Evolutionary conservation across 2,797 vertebrate genomes (phyloP), one percentile per base, ranked within the genome.

Genomic region (Diplodus puntazzo): DNA sequence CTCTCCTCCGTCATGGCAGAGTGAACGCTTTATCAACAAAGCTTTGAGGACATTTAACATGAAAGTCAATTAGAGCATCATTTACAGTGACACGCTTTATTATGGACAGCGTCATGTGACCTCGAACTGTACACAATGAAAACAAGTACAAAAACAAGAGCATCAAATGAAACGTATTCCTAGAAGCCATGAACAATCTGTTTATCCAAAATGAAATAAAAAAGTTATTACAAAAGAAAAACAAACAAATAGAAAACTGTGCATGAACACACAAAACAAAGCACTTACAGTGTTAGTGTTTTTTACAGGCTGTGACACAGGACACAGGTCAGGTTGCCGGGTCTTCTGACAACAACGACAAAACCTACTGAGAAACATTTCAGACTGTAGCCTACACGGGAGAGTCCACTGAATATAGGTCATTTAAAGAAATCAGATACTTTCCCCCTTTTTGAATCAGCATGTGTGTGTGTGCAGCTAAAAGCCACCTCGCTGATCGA

Each of bases 21-120:
- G 34, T 23, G 21, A 23, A 27, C 7, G 7, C 18, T 42, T 1
- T 4, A 43, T 60, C 58, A 43, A 50, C 16, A 49, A 46, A 65
- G n/a, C 18, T 69, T 20, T 54, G 10, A 52, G 39, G 50, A 45
- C 25, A 27, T 74, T 53, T 50, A 58, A 80, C 23, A 81, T 9
- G 43, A 75, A 48, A 83, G 50, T 14, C 50, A 7, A 7, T 34
- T 34, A 46, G n/a, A 43, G 54, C 30, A 0, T 45, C 12, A 14
- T 62, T 83, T 65, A 77, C 23, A 53, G 66, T 65, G 55, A 79
- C 30, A 79, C 50, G 17, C 3, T 81, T 91, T 85, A 91, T 86
- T 83, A 71, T 67, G 69, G 65, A 78, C 65, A 73, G 71, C 13
- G 70, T 48, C 59, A 76, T 54, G 21, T 79, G 57, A 83, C 63